Evolutionary conservation across 30 jellyfish, hydroid and myxozoan species (phyloP).

Genomic region (Mastigias papua): DNA sequence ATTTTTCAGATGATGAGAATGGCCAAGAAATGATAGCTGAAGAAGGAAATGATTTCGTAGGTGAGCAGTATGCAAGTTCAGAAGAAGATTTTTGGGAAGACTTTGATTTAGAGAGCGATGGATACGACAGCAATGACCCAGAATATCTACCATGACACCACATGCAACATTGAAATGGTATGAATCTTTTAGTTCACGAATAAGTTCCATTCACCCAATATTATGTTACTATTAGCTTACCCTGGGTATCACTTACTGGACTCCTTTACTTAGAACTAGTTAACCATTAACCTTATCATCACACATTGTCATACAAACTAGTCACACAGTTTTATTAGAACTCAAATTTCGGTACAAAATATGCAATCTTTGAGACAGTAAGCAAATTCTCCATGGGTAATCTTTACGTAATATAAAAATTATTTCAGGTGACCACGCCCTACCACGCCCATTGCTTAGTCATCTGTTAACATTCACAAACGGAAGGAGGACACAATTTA

Average conservation of each 20-base stretch:
- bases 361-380: constrained; percentile 11
- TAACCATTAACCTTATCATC: constrained; percentile 32
- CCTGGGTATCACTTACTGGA: constrained; percentile 4
- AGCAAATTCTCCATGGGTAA: constrained; percentile 8
- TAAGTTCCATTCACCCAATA: not conserved
- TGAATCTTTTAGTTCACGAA: not conserved
- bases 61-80: constrained; percentile 65
- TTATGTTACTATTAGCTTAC: not conserved
- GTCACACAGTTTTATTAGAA: constrained; percentile 23
- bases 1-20: constrained; percentile 23
- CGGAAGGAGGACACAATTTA: constrained; percentile 35
- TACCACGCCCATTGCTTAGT: constrained; percentile 1
- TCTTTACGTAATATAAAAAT: constrained; percentile 11
- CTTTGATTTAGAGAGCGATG: constrained; percentile 68
- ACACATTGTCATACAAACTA: constrained; percentile 31
- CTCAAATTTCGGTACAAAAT: constrained; percentile 32
- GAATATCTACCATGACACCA: constrained; percentile 63
- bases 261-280: constrained; percentile 1
- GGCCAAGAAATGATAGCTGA: constrained; percentile 30
- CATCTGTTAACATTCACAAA: constrained; percentile 12
- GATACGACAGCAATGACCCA: constrained; percentile 79
- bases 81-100: constrained; percentile 72
- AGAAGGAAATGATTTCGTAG: constrained; percentile 53
- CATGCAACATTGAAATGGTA: constrained; percentile 2
- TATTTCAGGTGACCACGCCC: constrained; percentile 46